A percentile compares a stretch with the other conserved stretches of the same genome.
Evolutionary conservation across 2,797 vertebrate genomes (phyloP).

Genomic region (Parauchenoglanis ngamensis): DNA sequence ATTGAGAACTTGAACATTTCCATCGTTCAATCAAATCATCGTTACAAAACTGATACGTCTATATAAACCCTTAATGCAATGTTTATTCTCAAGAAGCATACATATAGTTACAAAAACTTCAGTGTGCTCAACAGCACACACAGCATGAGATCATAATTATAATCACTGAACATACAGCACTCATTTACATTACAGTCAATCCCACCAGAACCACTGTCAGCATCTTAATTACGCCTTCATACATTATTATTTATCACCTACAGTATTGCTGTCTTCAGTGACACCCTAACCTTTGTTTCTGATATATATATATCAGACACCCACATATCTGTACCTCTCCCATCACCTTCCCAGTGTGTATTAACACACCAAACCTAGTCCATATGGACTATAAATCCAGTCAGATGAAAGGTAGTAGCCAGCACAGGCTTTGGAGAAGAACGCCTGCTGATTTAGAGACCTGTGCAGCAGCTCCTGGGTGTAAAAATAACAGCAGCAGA

Average conservation of each 20-base stretch:
- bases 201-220: conserved; percentile 5
- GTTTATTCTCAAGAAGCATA: not conserved
- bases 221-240: conserved; percentile 11
- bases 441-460: conserved; percentile 68
- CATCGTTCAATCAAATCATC: not conserved
- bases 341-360: conserved; percentile 10
- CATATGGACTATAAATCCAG: conserved; percentile 45
- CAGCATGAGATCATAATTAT: conserved; percentile 21
- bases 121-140: not conserved
- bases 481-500: conserved; percentile 73
- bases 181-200: conserved; percentile 27
- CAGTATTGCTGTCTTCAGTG: not conserved
- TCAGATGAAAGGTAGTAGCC: conserved; percentile 9
- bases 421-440: conserved; percentile 6
- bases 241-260: conserved; percentile 3
- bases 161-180: conserved; percentile 23
- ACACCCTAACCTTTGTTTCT: not conserved
- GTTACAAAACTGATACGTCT: not conserved
- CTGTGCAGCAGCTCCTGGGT: conserved; percentile 66
- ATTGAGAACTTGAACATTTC: not conserved
- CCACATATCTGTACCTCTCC: conserved; percentile 14
- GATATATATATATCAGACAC: conserved; percentile 22
- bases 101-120: not conserved
- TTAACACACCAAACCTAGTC: conserved; percentile 33
- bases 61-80: not conserved